phyloP scores from a whole-genome alignment of 1,140 invertebrate species.

The Drosophila obscura region DNA sequence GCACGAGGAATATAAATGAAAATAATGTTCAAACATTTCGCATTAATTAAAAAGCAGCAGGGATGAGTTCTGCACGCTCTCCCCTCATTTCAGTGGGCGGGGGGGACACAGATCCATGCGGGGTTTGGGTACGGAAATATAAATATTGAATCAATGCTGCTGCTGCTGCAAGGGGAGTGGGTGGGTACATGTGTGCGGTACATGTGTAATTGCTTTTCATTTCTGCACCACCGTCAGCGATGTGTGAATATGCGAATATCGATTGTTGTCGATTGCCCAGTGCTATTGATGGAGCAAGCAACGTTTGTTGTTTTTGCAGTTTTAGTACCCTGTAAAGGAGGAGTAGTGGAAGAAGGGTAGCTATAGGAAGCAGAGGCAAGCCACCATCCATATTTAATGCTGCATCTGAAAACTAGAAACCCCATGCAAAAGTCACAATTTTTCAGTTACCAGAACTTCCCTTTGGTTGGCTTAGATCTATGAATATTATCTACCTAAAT shows the following conservation, averaged over 20 bases:
- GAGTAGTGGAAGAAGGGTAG: no score
- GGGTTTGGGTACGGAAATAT: conserved; percentile 30
- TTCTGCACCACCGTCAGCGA: not conserved
- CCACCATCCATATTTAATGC: no score
- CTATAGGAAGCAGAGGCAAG: no score
- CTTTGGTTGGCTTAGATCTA: no score
- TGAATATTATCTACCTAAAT: no score
- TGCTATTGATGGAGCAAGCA: conserved; percentile 26
- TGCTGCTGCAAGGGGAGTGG: conserved; percentile 26
- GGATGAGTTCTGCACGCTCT: not conserved
- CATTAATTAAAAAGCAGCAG: conserved; percentile 69
- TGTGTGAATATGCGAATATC: conserved; percentile 38
- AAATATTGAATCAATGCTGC: conserved; percentile 51
- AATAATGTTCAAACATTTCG: conserved; percentile 77
- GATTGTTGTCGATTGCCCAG: conserved; percentile 34
- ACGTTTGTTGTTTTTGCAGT: conserved; percentile 14
- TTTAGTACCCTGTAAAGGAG: no score
- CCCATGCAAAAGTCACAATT: no score
- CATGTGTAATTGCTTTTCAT: conserved; percentile 77
- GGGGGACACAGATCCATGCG: conserved; percentile 9
- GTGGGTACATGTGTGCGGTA: conserved; percentile 29
- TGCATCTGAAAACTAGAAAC: no score
- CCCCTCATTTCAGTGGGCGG: not conserved
- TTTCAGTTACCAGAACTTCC: no score
- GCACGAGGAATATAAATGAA: conserved; percentile 55